Base-by-base conservation (phyloP, 2,888 invertebrate species). In the Protophormia terraenovae region DNA sequence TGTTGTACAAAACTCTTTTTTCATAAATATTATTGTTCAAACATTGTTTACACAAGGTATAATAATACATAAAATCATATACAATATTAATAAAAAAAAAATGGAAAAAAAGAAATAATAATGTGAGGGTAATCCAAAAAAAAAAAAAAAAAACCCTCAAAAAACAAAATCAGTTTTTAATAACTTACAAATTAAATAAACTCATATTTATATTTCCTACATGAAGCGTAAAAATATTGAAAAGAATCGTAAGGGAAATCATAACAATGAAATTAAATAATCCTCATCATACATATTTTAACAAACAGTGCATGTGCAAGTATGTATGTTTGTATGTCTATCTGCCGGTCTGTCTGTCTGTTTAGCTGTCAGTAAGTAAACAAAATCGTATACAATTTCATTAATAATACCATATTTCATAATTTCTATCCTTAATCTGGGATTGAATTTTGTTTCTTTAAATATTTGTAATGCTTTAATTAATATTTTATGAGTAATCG, bases 331-430 rank as follows among this genome's bases (percentile, higher is more conserved):
- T 76, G 62, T 32, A 32, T 29, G 45, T 10, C 2, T 47, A 19
- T 24, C 10, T 45, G 60, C 55, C 53, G 27, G 77, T 60, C 69
- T 62, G 67, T 35, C 62, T 73, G 66, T 69, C 19, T 47, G 22
- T 22, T 78, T 67, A 14, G 10, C 67, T 72, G 77, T 81, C 78
- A 75, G 73, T 75, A 78, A 85, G 66, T 71, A 79, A 82, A 82
- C 62, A 83, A 78, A 47, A 85, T 66, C 77, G 78, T 82, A 71
- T 85, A 76, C 55, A 82, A 85, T 85, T 82, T 85, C 85, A 82
- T 85, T 79, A 85, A 85, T 82, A 85, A 79, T 82, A 82, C 78
- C 69, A 75, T 75, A 85, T 85, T 85, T 85, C 78, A 85, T 85
- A 82, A 75, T 73, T 81, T 69, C 6, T 53, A 50, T 47, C 35